A percentile compares a stretch with the other conserved stretches of the same genome.
Evolutionary conservation across 2,797 vertebrate genomes (phyloP).

Genomic region (Spea hammondii): DNA sequence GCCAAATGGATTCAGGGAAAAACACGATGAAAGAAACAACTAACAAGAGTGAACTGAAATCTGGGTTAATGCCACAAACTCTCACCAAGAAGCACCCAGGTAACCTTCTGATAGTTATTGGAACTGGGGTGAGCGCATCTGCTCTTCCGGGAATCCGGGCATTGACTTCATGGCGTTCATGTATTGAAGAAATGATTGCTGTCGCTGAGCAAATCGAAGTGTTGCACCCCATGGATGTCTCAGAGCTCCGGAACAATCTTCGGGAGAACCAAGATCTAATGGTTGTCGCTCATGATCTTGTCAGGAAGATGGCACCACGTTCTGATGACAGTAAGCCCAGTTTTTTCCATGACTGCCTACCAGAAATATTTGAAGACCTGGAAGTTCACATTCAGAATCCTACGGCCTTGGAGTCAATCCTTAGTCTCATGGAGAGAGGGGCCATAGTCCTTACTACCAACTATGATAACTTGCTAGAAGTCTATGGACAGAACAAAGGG

Average conservation of each 20-base stretch:
- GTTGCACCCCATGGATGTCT: slow-evolving; percentile 62
- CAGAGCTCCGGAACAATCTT: slow-evolving; percentile 64
- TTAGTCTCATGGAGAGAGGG: slow-evolving; percentile 68
- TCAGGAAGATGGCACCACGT: slow-evolving; percentile 72
- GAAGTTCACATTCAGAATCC: slow-evolving; percentile 69
- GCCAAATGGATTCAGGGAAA: too few species aligned
- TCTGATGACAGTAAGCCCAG: slow-evolving; percentile 67
- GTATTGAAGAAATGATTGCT: slow-evolving; percentile 65
- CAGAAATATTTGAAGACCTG: slow-evolving; percentile 69
- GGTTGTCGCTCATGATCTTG: slow-evolving; percentile 69
- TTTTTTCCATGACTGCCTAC: slow-evolving; percentile 73
- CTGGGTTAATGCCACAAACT: slow-evolving; percentile 62
- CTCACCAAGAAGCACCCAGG: slow-evolving; percentile 64
- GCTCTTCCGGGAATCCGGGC: slow-evolving; percentile 65
- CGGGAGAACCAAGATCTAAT: slow-evolving; percentile 65
- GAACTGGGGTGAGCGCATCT: slow-evolving; percentile 65
- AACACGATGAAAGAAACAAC: too few species aligned
- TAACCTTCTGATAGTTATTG: slow-evolving; percentile 67
- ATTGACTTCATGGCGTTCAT: slow-evolving; percentile 67
- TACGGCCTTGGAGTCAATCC: slow-evolving; percentile 61
- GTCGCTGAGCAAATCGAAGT: slow-evolving; percentile 69
- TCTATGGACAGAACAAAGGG: slow-evolving; percentile 67
- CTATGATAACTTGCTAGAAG: slow-evolving; percentile 70
- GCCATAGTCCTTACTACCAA: slow-evolving; percentile 71
- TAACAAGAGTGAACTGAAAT: too few species aligned